A percentile compares a stretch with the other conserved stretches of the same genome.
These are phyloP conservation scores for Drosophila eohydei DNA, from an alignment of 2,888 invertebrate species.

Conservation along the genomic window DNA sequence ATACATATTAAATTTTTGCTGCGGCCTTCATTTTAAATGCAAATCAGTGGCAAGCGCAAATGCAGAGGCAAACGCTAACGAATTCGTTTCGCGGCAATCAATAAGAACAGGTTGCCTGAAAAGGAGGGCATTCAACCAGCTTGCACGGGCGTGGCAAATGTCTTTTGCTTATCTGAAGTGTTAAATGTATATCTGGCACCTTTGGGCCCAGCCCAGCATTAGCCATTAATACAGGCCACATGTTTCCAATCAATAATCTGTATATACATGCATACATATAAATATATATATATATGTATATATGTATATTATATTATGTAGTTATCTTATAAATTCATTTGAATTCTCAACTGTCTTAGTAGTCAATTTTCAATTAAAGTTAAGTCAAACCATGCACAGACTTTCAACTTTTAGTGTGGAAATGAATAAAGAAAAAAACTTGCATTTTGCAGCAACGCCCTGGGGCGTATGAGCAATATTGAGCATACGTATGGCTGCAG, in stretches of 20 bases:
- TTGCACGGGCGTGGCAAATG: constrained; percentile 12
- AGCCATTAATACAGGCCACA: constrained; percentile 12
- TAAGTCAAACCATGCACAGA: constrained; percentile 1
- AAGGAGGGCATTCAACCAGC: constrained; percentile 4
- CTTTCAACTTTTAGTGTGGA: background rate
- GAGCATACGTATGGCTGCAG: constrained; percentile 35
- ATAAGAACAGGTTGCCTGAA: constrained; percentile 49
- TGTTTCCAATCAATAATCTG: constrained; percentile 14
- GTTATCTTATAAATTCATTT: background rate
- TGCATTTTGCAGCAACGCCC: constrained; percentile 5
- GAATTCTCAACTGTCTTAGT: background rate
- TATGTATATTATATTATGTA: background rate
- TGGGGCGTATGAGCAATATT: constrained; percentile 50
- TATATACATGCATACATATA: background rate
- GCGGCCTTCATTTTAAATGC: constrained; percentile 73
- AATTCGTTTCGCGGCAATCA: constrained; percentile 55
- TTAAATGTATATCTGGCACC: constrained; percentile 12
- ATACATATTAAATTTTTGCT: constrained; percentile 75
- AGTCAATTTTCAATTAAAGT: constrained; percentile 25
- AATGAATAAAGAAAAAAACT: constrained; percentile 17
- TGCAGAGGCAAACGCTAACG: constrained; percentile 12
- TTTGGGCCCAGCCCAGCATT: constrained; percentile 10
- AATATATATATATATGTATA: background rate
- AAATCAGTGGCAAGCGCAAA: constrained; percentile 57
- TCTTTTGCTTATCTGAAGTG: constrained; percentile 27